These are phyloP conservation scores for Iphiclides podalirius DNA, from an alignment of 2,888 invertebrate species.

Conservation along the genomic window DNA sequence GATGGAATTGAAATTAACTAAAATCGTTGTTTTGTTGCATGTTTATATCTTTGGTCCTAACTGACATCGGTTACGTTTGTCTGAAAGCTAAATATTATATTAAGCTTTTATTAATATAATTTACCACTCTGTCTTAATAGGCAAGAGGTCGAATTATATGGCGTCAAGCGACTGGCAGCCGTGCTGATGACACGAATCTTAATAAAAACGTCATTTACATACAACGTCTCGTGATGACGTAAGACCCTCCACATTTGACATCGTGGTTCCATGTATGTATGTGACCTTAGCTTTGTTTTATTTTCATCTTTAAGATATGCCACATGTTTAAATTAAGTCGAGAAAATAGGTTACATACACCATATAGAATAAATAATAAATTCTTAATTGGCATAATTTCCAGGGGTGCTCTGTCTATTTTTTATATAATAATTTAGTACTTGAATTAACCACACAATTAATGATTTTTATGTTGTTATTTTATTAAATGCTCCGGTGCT, in stretches of 20 bases:
- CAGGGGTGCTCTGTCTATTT: background rate
- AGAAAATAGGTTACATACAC: no score
- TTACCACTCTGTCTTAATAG: no score
- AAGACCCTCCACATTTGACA: background rate
- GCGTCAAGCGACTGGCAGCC: background rate
- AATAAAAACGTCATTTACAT: slow-evolving; percentile 15
- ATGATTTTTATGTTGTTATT: background rate
- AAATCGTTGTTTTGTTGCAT: no score
- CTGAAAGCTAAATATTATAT: no score
- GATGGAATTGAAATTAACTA: no score
- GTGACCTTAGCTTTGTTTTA: background rate
- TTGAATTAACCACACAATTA: no score
- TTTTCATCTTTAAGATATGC: background rate
- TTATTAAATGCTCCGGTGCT: slow-evolving; percentile 3
- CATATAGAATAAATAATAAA: no score
- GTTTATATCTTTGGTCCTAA: no score
- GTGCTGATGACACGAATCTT: background rate
- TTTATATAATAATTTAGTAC: background rate
- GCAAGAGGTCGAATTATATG: no score
- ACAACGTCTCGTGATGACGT: slow-evolving; percentile 6
- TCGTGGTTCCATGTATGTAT: background rate
- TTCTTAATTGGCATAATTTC: no score
- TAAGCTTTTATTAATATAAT: no score
- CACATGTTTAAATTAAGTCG: background rate
- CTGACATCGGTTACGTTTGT: no score